Percentiles rank a stretch among this genome's conserved stretches.
phyloP scores from a whole-genome alignment of 2,797 vertebrate species.

The Prunella strophiata region DNA sequence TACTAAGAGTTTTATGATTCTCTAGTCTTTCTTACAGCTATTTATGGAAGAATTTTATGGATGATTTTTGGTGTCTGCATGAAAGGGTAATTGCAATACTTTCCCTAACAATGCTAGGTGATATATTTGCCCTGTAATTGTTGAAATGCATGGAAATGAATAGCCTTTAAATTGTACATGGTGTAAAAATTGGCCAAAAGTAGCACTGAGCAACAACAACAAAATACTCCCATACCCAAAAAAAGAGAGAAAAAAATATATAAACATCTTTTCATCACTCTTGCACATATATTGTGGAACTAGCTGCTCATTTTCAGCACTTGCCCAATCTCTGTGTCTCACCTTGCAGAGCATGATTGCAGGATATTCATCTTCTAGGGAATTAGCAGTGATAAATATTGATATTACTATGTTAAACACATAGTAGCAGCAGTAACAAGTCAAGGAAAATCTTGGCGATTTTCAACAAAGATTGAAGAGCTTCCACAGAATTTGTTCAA shows the following conservation, averaged over 20 bases:
- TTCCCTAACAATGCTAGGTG: background rate
- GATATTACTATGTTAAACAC: background rate
- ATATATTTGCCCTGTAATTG: background rate
- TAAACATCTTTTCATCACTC: background rate
- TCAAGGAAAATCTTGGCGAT: background rate
- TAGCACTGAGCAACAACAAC: background rate
- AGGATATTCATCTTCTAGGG: background rate
- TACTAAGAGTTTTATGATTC: background rate
- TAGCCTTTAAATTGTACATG: background rate
- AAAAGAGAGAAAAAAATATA: fast-evolving
- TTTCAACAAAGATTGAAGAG: constrained; percentile 38
- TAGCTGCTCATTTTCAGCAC: background rate
- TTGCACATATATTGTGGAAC: background rate
- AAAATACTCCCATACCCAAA: background rate
- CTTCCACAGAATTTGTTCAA: constrained; percentile 36
- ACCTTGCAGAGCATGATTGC: background rate
- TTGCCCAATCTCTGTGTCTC: background rate
- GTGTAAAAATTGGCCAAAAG: background rate
- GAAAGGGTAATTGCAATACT: background rate
- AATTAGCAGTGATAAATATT: background rate
- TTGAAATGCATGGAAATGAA: background rate
- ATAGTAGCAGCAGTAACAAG: background rate
- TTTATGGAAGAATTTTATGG: constrained; percentile 8
- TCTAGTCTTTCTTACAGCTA: background rate
- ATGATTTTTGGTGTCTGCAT: background rate